Evolutionary conservation across 1,140 invertebrate genomes (phyloP).

Genomic region (Ylistrum balloti): DNA sequence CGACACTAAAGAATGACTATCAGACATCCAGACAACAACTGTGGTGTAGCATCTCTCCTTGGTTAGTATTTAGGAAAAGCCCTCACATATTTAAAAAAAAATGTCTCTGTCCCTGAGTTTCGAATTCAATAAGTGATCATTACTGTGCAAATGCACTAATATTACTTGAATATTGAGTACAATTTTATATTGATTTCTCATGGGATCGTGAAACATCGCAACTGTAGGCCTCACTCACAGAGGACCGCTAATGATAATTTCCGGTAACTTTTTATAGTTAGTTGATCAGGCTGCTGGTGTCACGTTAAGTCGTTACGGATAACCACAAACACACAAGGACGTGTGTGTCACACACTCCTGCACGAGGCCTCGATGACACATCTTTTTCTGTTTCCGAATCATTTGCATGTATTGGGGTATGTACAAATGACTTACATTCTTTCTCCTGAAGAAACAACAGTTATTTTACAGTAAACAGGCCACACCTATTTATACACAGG

Average conservation of each 20-base stretch:
- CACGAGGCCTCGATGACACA: not conserved
- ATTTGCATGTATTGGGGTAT: not conserved
- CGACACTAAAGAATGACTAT: too few relatives aligned
- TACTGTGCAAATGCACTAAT: not conserved
- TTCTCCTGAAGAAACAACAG: too few relatives aligned
- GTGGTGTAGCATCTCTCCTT: too few relatives aligned
- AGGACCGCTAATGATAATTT: not conserved
- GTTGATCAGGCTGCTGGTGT: not conserved
- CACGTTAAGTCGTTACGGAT: not conserved
- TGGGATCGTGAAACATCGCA: not conserved
- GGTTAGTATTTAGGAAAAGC: too few relatives aligned
- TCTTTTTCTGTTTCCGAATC: not conserved
- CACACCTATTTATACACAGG: too few relatives aligned
- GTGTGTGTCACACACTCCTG: not conserved
- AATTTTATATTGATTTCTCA: constrained; percentile 24
- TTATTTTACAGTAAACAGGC: too few relatives aligned
- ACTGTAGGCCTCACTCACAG: not conserved
- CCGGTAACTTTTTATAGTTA: too few relatives aligned
- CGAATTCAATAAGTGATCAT: not conserved
- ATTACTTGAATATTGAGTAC: not conserved
- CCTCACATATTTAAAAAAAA: too few relatives aligned
- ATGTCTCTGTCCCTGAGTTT: not conserved
- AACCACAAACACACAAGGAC: not conserved
- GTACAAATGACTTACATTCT: not conserved
- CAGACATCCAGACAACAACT: too few relatives aligned